Conservation (phyloP, 2,113 vertebrate species). For the Vireo altiloquus region DNA sequence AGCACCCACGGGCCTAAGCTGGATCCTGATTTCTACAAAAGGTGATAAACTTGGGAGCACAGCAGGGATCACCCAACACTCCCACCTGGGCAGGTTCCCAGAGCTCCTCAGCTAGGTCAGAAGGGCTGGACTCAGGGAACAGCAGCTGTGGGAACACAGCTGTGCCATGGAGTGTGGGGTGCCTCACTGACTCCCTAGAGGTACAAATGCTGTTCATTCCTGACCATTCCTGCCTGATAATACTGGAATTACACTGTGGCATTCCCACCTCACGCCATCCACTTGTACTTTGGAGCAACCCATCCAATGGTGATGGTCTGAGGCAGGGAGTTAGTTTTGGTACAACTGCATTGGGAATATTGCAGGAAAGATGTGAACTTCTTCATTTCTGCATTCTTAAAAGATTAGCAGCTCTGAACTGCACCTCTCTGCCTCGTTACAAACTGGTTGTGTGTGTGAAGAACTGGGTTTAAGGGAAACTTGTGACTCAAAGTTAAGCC, state of each 20-base stretch:
- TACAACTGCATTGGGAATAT: rapidly evolving
- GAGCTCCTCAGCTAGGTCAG: neutral
- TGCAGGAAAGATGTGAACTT: neutral
- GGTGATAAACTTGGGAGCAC: neutral
- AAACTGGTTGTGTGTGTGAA: rapidly evolving
- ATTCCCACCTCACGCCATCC: neutral
- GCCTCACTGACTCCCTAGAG: neutral
- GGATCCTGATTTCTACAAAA: neutral
- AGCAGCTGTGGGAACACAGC: neutral
- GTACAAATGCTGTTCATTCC: neutral
- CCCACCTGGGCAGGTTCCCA: neutral
- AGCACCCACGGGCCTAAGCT: neutral
- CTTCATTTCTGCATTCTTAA: neutral
- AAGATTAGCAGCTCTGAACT: neutral
- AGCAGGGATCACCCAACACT: neutral
- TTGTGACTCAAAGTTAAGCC: neutral
- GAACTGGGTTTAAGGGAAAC: neutral
- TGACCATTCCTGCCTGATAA: neutral
- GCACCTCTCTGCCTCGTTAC: neutral
- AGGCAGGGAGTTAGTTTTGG: rapidly evolving
- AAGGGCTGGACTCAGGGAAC: neutral
- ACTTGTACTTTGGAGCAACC: neutral
- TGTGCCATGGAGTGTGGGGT: rapidly evolving
- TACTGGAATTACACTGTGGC: rapidly evolving
- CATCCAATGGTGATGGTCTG: rapidly evolving